These are phyloP conservation scores for Tiphia femorata DNA, from an alignment of 2,888 invertebrate species.

Conservation along the genomic window DNA sequence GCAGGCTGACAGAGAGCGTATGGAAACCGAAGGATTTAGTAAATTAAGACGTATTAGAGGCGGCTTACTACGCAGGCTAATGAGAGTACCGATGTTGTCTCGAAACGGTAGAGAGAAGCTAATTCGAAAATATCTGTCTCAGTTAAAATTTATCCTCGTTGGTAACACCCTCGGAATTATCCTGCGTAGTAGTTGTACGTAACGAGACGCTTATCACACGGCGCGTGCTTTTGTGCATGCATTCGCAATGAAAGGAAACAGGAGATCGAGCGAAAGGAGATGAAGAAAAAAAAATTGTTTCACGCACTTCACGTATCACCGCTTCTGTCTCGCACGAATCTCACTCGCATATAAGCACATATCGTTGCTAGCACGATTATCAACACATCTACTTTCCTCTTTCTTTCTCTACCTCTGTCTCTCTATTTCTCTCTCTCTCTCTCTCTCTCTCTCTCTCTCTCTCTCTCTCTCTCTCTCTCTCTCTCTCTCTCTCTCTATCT, in stretches of 20 bases:
- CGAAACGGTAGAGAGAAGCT: no score
- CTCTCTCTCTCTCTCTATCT: no score
- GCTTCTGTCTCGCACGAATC: no score
- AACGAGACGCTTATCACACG: conserved; percentile 35
- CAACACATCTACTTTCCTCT: conserved; percentile 2
- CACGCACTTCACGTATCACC: conserved; percentile 4
- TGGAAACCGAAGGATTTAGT: background rate
- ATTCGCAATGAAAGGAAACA: no score
- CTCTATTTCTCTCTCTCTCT: background rate
- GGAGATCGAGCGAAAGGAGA: no score
- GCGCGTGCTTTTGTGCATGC: conserved; percentile 48
- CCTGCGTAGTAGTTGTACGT: conserved; percentile 23
- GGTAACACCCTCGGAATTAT: conserved; percentile 1
- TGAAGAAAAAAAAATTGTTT: conserved; percentile 1
- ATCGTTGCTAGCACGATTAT: no score
- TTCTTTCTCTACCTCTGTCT: background rate
- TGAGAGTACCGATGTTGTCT: conserved; percentile 3
- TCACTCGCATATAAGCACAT: no score
- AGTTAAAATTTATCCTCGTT: background rate
- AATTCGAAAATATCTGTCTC: background rate
- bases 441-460: no score
- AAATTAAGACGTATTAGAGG: background rate
- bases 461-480: no score
- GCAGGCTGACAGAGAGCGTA: background rate
- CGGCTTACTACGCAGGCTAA: conserved; percentile 1